These are phyloP conservation scores for Lateolabrax maculatus DNA, from an alignment of 2,797 vertebrate species.

Conservation along the genomic window DNA sequence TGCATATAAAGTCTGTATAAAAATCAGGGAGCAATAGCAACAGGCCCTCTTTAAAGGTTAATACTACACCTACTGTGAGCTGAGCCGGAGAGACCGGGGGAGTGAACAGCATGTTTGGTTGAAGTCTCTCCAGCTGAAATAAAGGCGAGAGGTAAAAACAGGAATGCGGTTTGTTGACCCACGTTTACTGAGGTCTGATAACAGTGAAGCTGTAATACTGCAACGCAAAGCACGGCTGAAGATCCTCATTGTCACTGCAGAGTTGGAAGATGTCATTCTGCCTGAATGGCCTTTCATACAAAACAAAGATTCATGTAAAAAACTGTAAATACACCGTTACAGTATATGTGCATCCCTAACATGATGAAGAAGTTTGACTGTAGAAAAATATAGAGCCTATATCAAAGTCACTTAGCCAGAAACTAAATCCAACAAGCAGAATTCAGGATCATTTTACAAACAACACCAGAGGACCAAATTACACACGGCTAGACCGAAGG, in stretches of 20 bases:
- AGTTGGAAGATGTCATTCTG: constrained; percentile 65
- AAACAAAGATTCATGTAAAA: constrained; percentile 66
- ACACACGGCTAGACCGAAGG: constrained; percentile 77
- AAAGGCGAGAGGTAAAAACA: constrained; percentile 76
- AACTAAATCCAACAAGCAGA: constrained; percentile 70
- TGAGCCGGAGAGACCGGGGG: constrained; percentile 58
- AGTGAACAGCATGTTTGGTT: constrained; percentile 61
- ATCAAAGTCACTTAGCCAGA: constrained; percentile 67
- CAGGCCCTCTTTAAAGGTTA: constrained; percentile 57
- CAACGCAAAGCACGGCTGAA: constrained; percentile 41
- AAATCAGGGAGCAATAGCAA: constrained; percentile 61
- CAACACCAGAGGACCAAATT: constrained; percentile 68
- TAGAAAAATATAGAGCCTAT: constrained; percentile 81
- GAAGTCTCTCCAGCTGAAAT: constrained; percentile 63
- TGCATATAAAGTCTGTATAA: constrained; percentile 82
- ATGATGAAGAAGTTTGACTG: constrained; percentile 58
- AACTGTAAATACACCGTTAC: constrained; percentile 35
- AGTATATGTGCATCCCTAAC: constrained; percentile 47
- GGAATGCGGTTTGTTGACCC: constrained; percentile 57
- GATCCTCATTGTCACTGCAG: constrained; percentile 50
- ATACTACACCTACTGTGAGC: constrained; percentile 50
- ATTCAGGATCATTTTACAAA: constrained; percentile 61
- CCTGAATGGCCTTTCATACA: constrained; percentile 54
- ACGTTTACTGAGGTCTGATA: constrained; percentile 64
- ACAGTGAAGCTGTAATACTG: constrained; percentile 54